A percentile compares a stretch with the other conserved stretches of the same genome.
phyloP scores from a whole-genome alignment of 2,113 vertebrate genomes.

The Entomyzon cyanotis region DNA sequence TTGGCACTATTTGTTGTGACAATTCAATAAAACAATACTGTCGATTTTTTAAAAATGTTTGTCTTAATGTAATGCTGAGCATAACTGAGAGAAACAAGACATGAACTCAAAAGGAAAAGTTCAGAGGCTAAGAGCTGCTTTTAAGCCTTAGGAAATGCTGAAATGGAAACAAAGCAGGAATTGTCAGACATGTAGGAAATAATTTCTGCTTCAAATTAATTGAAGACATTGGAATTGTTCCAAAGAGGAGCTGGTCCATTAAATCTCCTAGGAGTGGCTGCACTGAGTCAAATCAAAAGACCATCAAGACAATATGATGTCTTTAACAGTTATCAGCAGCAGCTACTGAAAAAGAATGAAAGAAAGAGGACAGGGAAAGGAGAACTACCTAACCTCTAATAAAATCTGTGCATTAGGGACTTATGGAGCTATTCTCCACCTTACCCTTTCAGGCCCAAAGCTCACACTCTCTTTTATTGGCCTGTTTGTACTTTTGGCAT shows the following conservation, averaged over 20 bases:
- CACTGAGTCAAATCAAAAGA: constrained; percentile 13
- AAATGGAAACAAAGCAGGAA: constrained; percentile 24
- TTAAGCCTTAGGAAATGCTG: constrained; percentile 15
- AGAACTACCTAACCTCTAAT: background rate
- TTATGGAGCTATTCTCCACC: background rate
- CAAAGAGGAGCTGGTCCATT: background rate
- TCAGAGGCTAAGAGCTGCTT: constrained; percentile 13
- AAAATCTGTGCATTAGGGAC: background rate
- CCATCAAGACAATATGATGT: background rate
- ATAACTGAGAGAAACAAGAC: background rate
- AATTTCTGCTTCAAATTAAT: background rate
- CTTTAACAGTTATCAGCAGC: background rate
- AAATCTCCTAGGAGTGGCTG: background rate
- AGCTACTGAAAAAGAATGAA: background rate
- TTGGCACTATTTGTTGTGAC: background rate
- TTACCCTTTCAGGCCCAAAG: background rate
- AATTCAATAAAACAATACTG: background rate
- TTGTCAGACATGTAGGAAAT: constrained; percentile 28
- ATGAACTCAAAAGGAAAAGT: background rate
- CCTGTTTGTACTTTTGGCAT: background rate
- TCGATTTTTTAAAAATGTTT: background rate
- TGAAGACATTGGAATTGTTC: background rate
- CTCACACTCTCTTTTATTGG: background rate
- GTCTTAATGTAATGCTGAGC: background rate
- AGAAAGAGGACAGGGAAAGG: background rate